Percentiles rank a stretch among this genome's conserved stretches.
Conservation (phyloP, 2,888 invertebrate species). For the Drosophila setosimentum region DNA sequence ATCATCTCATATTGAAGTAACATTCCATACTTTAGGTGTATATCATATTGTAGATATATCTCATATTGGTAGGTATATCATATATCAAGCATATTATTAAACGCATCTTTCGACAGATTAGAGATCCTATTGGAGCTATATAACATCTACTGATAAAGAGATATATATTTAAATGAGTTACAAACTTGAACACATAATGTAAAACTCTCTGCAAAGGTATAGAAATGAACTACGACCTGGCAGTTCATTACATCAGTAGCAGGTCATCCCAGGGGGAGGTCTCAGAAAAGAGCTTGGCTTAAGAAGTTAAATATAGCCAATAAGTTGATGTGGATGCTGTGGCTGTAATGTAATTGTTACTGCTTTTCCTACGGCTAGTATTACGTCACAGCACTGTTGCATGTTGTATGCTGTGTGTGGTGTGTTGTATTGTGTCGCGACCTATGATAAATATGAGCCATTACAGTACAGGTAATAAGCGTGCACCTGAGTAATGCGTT, state of each 20-base stretch:
- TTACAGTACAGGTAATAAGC: slow-evolving; percentile 55
- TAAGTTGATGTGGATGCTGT: slow-evolving; percentile 17
- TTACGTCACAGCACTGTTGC: neutral
- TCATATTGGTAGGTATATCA: neutral
- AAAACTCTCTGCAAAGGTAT: neutral
- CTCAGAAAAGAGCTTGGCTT: slow-evolving; percentile 16
- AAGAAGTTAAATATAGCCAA: slow-evolving; percentile 35
- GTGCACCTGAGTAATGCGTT: slow-evolving; percentile 66
- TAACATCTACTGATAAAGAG: accelerated
- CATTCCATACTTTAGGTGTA: neutral
- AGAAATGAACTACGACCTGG: too few species aligned
- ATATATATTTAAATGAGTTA: neutral
- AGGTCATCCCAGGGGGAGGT: slow-evolving; percentile 15
- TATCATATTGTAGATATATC: neutral
- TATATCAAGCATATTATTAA: too few species aligned
- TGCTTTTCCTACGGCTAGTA: slow-evolving; percentile 4
- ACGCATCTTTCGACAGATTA: too few species aligned
- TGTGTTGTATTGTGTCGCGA: slow-evolving; percentile 34
- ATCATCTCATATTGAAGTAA: neutral
- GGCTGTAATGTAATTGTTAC: slow-evolving; percentile 3
- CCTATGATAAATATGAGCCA: slow-evolving; percentile 67
- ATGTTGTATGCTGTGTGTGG: too few species aligned
- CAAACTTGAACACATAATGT: neutral
- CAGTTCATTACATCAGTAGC: neutral
- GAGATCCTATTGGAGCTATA: neutral